These are phyloP conservation scores for Ophraella communa DNA, from an alignment of 2,888 invertebrate species.

Conservation along the genomic window DNA sequence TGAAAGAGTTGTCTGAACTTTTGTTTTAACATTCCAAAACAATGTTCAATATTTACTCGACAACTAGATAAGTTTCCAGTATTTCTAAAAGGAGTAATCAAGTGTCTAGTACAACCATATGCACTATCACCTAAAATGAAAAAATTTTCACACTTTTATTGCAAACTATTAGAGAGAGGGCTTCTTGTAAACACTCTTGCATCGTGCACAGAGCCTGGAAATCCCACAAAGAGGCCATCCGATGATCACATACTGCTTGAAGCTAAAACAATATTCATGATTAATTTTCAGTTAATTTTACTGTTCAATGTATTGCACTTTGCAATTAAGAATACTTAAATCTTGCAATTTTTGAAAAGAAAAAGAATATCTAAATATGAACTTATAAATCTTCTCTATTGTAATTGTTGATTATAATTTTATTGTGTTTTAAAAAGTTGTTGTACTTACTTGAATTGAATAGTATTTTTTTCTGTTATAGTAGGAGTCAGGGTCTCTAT, in stretches of 20 bases:
- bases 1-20: too few species aligned
- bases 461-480: too few species aligned
- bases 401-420: too few species aligned
- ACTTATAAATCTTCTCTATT: too few species aligned
- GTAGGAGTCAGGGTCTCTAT: too few species aligned
- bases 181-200: slow-evolving; percentile 6
- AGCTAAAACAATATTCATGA: not conserved
- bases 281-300: not conserved
- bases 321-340: not conserved
- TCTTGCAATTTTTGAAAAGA: not conserved
- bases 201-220: slow-evolving; percentile 1
- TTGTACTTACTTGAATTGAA: too few species aligned
- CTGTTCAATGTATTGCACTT: not conserved
- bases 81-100: too few species aligned
- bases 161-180: slow-evolving; percentile 1
- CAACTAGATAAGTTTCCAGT: too few species aligned
- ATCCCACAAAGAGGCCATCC: slow-evolving; percentile 1
- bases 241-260: not conserved
- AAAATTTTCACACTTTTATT: not conserved
- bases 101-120: too few species aligned
- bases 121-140: not conserved
- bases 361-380: not conserved
- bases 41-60: too few species aligned
- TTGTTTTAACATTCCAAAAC: too few species aligned
- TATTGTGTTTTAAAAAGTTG: too few species aligned